Percentiles rank a stretch among this genome's conserved stretches.
phyloP scores from a whole-genome alignment of 1,140 invertebrate species.

The Marisa cornuarietis region DNA sequence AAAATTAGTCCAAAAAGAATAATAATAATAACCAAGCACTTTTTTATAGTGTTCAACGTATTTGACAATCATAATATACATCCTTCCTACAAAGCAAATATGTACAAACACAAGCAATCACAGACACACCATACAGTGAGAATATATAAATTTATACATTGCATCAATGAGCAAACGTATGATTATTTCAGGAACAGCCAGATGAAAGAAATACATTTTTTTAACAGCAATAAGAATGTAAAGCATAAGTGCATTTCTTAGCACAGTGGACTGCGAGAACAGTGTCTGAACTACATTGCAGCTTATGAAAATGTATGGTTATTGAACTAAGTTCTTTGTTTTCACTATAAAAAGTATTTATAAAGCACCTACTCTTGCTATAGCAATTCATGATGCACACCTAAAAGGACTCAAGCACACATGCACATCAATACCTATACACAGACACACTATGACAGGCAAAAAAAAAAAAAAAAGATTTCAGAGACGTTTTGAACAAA shows the following conservation, averaged over 20 bases:
- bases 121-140: background rate
- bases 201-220: no score
- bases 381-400: background rate
- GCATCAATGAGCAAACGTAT: no score
- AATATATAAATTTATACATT: no score
- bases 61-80: no score
- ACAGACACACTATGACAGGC: background rate
- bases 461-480: background rate
- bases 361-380: background rate
- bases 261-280: no score
- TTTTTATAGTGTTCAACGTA: no score
- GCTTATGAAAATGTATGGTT: background rate
- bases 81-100: no score
- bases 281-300: background rate
- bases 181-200: no score
- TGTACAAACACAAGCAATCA: background rate
- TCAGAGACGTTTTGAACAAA: no score
- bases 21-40: no score
- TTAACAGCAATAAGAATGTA: no score
- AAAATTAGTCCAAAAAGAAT: no score
- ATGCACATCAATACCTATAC: background rate
- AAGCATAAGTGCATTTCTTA: background rate
- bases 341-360: background rate
- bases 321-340: background rate
- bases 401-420: conserved; percentile 1